Evolutionary conservation across 2,888 invertebrate genomes (phyloP), one percentile per base, ranked within the genome.

Genomic region (Dicycla oo): DNA sequence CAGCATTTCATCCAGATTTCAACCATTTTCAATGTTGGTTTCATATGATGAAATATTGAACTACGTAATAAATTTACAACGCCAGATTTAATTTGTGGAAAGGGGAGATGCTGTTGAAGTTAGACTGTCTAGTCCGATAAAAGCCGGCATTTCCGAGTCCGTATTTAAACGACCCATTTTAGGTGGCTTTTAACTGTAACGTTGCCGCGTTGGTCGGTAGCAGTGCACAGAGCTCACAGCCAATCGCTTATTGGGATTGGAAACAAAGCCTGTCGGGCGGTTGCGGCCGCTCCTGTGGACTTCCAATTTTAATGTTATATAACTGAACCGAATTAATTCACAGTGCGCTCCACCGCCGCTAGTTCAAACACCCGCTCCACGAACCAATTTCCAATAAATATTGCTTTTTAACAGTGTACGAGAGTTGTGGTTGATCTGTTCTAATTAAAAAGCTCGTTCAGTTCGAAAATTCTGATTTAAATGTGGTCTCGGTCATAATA

Each of bases 211-310:
- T 83, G 79, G 86, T 81, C 77, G 83, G 69, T 40, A 68, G 75
- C 82, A 66, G 79, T 80, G 86, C 83, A 86, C 78, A 83, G 80
- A 83, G 85, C 83, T 87, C 73, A 73, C 82, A 89, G 83, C 88
- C 89, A 90, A 92, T 92, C 91, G 91, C 88, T 92, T 91, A 93
- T 92, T 92, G 90, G 89, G 87, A 92, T 90, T 92, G 91, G 88
- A 89, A 84, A 88, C 84, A 88, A 88, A 91, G 89, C 90, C 89
- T 91, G 90, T 89, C 84, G 86, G 85, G 76, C 75, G 80, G 86
- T 84, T 81, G 86, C 83, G 85, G 85, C 74, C 74, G 83, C 70
- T 58, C 64, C 78, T 79, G 81, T 79, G 80, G 81, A 80, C 83
- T 86, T 90, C 88, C 91, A 92, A 90, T 92, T 93, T 92, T 91